phyloP scores from a whole-genome alignment of 1,140 invertebrate species.

The Formica exsecta region DNA sequence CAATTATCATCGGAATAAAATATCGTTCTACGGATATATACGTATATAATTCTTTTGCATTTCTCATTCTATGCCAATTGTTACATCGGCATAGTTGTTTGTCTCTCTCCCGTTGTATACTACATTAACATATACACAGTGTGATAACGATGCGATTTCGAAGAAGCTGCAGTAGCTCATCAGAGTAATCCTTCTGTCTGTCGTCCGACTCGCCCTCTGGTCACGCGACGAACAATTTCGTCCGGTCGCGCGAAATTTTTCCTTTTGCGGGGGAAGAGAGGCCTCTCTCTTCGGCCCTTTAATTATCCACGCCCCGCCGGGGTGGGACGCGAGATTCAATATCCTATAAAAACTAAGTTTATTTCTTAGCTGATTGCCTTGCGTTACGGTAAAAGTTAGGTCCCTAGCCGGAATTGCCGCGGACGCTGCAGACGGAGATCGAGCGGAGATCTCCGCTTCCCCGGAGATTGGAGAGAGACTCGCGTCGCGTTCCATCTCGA shows the following conservation, averaged over 20 bases:
- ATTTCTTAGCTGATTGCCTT: slow-evolving; percentile 87
- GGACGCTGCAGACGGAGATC: not conserved
- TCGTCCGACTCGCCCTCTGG: slow-evolving; percentile 66
- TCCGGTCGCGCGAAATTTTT: slow-evolving; percentile 68
- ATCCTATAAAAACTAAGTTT: slow-evolving; percentile 87
- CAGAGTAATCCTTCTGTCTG: slow-evolving; percentile 30
- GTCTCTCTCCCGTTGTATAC: not conserved
- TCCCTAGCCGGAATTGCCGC: slow-evolving; percentile 52
- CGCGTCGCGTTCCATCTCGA: not conserved
- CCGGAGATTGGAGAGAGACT: not conserved
- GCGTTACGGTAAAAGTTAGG: slow-evolving; percentile 84
- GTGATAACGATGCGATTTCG: slow-evolving; percentile 2
- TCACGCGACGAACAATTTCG: slow-evolving; percentile 70
- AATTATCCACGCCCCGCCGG: slow-evolving; percentile 55
- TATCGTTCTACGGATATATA: not conserved
- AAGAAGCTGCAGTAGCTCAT: not conserved
- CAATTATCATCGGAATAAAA: not conserved
- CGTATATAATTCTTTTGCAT: not conserved
- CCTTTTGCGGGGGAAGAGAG: slow-evolving; percentile 71
- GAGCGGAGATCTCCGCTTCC: too few species aligned
- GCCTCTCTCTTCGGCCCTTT: slow-evolving; percentile 52
- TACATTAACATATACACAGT: not conserved
- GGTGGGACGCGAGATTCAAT: slow-evolving; percentile 80
- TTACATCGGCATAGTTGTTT: not conserved
- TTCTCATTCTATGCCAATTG: not conserved